phyloP scores from a whole-genome alignment of 2,797 vertebrate species.

The Liparis tanakae region DNA sequence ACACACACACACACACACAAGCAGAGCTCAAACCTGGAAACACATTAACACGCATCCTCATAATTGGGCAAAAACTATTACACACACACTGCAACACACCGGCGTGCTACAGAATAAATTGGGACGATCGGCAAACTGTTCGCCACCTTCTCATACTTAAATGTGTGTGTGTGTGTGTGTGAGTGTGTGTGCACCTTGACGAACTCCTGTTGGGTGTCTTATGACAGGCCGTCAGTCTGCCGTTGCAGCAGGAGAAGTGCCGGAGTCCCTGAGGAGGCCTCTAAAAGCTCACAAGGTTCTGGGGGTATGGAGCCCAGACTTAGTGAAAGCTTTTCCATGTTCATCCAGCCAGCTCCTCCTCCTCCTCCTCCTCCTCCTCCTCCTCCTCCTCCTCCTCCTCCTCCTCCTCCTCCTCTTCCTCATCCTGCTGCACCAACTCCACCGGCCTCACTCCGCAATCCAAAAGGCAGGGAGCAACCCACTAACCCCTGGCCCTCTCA shows the following conservation, averaged over 20 bases:
- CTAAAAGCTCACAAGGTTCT: constrained; percentile 77
- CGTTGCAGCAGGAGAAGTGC: constrained; percentile 55
- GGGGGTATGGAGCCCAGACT: constrained; percentile 60
- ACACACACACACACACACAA: constrained; percentile 11
- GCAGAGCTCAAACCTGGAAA: constrained; percentile 8
- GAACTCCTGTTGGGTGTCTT: constrained; percentile 51
- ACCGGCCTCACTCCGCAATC: constrained; percentile 64
- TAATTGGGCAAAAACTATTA: background rate
- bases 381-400: too few relatives aligned
- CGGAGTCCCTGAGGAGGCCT: constrained; percentile 65
- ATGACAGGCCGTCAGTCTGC: constrained; percentile 75
- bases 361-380: too few relatives aligned
- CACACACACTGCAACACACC: background rate
- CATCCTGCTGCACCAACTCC: constrained; percentile 42
- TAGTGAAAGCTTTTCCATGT: constrained; percentile 86
- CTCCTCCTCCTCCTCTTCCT: too few relatives aligned
- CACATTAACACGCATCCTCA: constrained; percentile 7
- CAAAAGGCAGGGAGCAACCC: constrained; percentile 60
- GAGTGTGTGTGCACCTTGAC: constrained; percentile 31
- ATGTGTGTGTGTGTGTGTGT: background rate
- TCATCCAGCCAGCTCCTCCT: constrained; percentile 67
- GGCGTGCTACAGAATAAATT: constrained; percentile 10
- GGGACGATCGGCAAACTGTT: constrained; percentile 22
- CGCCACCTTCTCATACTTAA: background rate
- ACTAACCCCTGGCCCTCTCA: constrained; percentile 56